Conservation (phyloP, 2,888 invertebrate genomes). For the Thecophora atra region DNA sequence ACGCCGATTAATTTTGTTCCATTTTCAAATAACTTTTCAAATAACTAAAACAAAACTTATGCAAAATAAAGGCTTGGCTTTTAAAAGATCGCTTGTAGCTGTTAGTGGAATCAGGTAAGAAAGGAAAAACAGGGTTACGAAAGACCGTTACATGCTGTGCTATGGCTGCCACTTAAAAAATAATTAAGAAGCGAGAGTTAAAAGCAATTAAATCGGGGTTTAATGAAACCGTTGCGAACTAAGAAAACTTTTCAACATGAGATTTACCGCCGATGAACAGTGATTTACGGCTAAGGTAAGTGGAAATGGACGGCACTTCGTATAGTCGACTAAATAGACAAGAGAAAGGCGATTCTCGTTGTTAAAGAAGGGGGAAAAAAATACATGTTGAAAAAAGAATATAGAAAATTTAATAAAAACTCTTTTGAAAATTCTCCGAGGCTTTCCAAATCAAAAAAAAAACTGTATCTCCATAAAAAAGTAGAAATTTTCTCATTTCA, state of each 20-base stretch:
- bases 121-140: neutral
- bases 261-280: too few species aligned
- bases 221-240: neutral
- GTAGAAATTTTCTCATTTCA: neutral
- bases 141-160: neutral
- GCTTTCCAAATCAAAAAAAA: too few species aligned
- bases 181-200: conserved; percentile 31
- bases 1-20: conserved; percentile 34
- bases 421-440: neutral
- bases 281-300: too few species aligned
- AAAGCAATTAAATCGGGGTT: neutral
- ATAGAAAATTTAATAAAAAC: neutral
- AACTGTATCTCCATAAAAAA: too few species aligned
- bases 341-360: neutral
- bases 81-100: too few species aligned
- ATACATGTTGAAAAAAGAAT: too few species aligned
- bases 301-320: too few species aligned
- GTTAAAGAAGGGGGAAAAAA: too few species aligned
- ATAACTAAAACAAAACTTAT: neutral
- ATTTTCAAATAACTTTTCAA: neutral
- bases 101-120: too few species aligned
- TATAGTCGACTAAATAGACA: neutral
- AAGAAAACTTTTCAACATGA: neutral
- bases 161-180: conserved; percentile 16
- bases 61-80: too few species aligned